Conservation (phyloP, 1,140 invertebrate species). For the Drosophila sturtevanti region DNA sequence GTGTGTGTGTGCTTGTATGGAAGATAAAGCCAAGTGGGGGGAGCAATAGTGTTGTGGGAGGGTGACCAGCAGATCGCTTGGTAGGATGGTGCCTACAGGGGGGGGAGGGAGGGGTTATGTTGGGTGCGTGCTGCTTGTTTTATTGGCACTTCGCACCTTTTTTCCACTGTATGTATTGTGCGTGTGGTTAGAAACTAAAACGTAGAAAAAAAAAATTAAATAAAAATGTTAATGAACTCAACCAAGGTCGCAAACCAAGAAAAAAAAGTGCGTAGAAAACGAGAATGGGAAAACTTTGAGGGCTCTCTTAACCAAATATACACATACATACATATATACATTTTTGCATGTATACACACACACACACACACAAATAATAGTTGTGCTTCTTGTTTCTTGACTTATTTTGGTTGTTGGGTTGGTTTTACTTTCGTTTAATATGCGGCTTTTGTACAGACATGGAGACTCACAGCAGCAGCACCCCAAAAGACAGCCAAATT, state of each 20-base stretch:
- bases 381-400: constrained; percentile 1
- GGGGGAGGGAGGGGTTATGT: background rate
- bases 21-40: constrained; percentile 1
- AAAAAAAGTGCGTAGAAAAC: constrained; percentile 63
- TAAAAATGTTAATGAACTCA: constrained; percentile 77
- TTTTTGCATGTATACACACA: background rate
- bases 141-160: constrained; percentile 50
- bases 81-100: background rate
- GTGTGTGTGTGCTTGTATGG: background rate
- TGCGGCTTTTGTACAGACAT: background rate
- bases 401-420: background rate
- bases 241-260: constrained; percentile 60
- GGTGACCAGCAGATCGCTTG: background rate
- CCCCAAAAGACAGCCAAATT: background rate
- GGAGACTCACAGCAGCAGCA: background rate
- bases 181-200: constrained; percentile 27
- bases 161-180: constrained; percentile 1
- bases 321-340: background rate
- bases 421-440: constrained; percentile 3
- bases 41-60: background rate
- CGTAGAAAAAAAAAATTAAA: constrained; percentile 1
- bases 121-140: constrained; percentile 8
- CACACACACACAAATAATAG: background rate
- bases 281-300: constrained; percentile 25
- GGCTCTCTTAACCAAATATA: background rate